Conservation (phyloP, 2,797 vertebrate species). For the Crax fasciolata region DNA sequence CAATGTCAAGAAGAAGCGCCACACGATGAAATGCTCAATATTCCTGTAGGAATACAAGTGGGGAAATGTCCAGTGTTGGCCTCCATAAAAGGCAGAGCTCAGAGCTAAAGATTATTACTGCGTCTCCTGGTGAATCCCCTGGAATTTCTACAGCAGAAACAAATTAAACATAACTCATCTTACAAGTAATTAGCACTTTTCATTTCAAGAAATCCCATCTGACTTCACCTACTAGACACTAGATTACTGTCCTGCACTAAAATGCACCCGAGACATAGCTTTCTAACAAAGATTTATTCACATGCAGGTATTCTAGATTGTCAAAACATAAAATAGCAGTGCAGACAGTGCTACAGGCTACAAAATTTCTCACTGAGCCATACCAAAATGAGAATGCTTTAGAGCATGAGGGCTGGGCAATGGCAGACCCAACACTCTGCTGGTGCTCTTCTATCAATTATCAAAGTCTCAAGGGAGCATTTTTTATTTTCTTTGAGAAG, state of each 20-base stretch:
- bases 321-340: constrained; percentile 8
- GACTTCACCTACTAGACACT: constrained; percentile 51
- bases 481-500: not conserved
- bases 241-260: constrained; percentile 37
- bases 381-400: not conserved
- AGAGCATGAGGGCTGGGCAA: not conserved
- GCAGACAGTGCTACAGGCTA: not conserved
- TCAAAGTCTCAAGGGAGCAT: not conserved
- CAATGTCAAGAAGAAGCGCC: not conserved
- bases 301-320: not conserved
- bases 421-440: not conserved
- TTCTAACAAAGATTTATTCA: constrained; percentile 62
- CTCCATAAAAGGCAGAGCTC: constrained; percentile 8
- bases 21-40: fast-evolving
- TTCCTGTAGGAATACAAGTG: not conserved
- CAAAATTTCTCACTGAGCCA: not conserved
- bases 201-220: constrained; percentile 62
- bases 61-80: not conserved
- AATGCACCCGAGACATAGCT: constrained; percentile 9
- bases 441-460: not conserved
- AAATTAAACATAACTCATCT: constrained; percentile 40
- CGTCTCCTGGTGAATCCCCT: constrained; percentile 36
- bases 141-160: constrained; percentile 59
- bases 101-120: constrained; percentile 29
- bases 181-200: constrained; percentile 71